Evolutionary conservation across 2,797 vertebrate genomes (phyloP).

Genomic region (Prionace glauca): DNA sequence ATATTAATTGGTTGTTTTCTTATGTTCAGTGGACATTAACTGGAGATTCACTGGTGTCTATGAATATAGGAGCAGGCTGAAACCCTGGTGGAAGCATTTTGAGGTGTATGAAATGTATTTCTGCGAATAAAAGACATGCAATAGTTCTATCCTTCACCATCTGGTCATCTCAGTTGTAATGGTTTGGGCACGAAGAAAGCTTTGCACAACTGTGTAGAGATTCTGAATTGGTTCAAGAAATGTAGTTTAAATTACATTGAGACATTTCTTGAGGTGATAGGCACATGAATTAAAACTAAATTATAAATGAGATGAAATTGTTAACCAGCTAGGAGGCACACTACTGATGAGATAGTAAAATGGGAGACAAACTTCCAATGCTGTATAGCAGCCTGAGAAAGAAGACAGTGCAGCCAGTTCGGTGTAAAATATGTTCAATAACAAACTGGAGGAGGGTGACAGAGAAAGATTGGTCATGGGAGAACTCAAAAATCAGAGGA

Average conservation of each 20-base stretch:
- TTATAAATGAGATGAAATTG: neutral
- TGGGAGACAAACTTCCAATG: neutral
- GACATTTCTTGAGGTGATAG: neutral
- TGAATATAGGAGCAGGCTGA: no score
- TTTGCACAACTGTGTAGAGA: neutral
- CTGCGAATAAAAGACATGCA: no score
- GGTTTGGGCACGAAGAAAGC: neutral
- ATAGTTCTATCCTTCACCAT: no score
- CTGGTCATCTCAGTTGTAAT: no score
- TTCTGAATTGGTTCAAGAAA: neutral
- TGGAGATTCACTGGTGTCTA: no score
- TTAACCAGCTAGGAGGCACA: neutral
- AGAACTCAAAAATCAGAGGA: conserved; percentile 5
- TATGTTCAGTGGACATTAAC: no score
- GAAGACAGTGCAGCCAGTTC: neutral
- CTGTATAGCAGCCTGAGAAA: neutral
- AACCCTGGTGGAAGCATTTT: no score
- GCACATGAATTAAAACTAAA: neutral
- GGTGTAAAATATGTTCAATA: neutral
- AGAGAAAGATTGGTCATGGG: neutral
- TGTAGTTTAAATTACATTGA: neutral
- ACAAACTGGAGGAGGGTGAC: neutral
- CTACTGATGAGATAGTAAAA: neutral
- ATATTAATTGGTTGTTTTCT: no score
- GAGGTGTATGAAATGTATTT: no score